phyloP scores from a whole-genome alignment of 2,797 vertebrate species.

The Sandelia bainsii region DNA sequence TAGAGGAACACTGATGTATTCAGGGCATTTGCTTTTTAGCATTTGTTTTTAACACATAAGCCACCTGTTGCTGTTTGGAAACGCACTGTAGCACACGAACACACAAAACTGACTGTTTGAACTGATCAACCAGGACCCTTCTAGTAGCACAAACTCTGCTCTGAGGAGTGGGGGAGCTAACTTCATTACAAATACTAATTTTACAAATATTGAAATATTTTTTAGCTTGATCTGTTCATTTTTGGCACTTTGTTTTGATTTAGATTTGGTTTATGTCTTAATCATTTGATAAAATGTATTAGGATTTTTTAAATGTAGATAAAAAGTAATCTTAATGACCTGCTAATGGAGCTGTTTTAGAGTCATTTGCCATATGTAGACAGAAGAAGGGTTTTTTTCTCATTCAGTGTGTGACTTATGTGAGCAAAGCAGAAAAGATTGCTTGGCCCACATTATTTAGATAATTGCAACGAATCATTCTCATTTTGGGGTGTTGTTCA shows the following conservation, averaged over 20 bases:
- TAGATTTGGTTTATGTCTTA: too few species aligned
- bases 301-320: too few species aligned
- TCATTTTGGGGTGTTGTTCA: conserved; percentile 4
- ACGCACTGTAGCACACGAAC: not conserved
- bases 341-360: not conserved
- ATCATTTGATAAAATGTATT: too few species aligned
- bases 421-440: conserved; percentile 1
- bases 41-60: not conserved
- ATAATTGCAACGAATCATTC: conserved; percentile 37
- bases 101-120: not conserved
- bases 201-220: too few species aligned
- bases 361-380: not conserved
- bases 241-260: too few species aligned
- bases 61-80: conserved; percentile 19
- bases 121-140: too few species aligned
- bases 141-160: too few species aligned
- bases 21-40: conserved; percentile 4
- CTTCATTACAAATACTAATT: too few species aligned
- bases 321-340: not conserved
- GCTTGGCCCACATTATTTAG: conserved; percentile 19
- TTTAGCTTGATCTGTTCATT: too few species aligned
- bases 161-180: too few species aligned
- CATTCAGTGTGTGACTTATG: not conserved
- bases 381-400: not conserved
- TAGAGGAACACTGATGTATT: conserved; percentile 5